Evolutionary conservation across 2,797 vertebrate genomes (phyloP), one percentile per base, ranked within the genome.

Genomic region (Lacerta viridis): DNA sequence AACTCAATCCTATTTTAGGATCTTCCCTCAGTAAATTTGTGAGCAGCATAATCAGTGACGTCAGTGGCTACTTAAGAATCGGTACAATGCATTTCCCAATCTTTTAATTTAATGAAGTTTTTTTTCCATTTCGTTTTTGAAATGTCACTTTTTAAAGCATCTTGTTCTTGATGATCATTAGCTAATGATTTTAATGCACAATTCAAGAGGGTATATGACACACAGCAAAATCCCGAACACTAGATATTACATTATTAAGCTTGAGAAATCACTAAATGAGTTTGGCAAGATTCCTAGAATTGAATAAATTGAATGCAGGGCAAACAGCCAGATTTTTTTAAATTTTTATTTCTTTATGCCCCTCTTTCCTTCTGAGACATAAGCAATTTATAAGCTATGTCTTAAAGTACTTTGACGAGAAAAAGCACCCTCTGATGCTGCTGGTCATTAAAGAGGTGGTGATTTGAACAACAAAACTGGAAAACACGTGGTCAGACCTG

Each of bases 1-100:
- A 83, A 66, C 9, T 90, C 87, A 8, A 91, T 64, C 80, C 82
- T 80, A 91, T 85, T 61, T 89, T 92, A 90, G 88, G 69, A 89
- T 93, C 87, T 77, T 0, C 0, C 0, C n/a, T 86, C 76, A 80
- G 79, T 90, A 85, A 88, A 85, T 43, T 7, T 4, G 74, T 61
- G 27, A 50, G 71, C 0, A 90, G 23, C 46, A 87, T 61, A 61
- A 25, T 3, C 3, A 29, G 25, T n/a, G 6, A 20, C n/a, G 5
- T 76, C 18, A 66, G 50, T 1, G 10, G 46, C 23, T 84, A 18
- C 39, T 75, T 72, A 66, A 64, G 20, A 7, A 25, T 9, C 55
- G 61, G 15, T 27, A 82, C 69, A 80, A 84, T 55, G 66, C 6
- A 68, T 2, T 50, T 80, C 89, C 77, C 66, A 86, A 29, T 3